Conservation (phyloP, 64 coral and sea anemone species). For the Pachyseris speciosa region DNA sequence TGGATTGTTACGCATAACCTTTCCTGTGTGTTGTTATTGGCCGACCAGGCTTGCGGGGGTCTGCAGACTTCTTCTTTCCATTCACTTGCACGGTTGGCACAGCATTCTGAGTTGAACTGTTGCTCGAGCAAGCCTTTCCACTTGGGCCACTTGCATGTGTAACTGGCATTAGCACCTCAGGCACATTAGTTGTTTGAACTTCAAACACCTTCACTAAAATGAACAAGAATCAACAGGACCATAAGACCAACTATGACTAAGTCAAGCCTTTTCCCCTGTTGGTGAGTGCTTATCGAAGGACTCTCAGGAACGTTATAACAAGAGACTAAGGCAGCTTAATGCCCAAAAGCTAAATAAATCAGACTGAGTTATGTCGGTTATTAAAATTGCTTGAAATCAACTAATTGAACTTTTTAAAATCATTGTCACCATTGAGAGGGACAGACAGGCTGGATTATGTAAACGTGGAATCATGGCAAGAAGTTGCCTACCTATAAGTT, state of each 20-base stretch:
- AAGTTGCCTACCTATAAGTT: constrained; percentile 65
- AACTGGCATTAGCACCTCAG: not conserved
- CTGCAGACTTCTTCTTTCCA: constrained; percentile 28
- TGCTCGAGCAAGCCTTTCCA: constrained; percentile 36
- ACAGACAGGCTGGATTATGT: constrained; percentile 10
- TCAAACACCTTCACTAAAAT: constrained; percentile 64
- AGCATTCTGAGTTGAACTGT: constrained; percentile 45
- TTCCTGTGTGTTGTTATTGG: constrained; percentile 77
- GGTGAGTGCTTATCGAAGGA: constrained; percentile 22
- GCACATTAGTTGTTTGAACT: constrained; percentile 32
- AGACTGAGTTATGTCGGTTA: constrained; percentile 47
- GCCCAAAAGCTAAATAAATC: constrained; percentile 45
- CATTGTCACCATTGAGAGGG: not conserved
- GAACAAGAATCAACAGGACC: constrained; percentile 43
- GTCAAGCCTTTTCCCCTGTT: constrained; percentile 36
- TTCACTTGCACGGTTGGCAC: constrained; percentile 42
- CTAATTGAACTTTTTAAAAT: not conserved
- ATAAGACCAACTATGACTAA: not conserved
- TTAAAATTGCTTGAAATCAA: constrained; percentile 31
- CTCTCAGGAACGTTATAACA: constrained; percentile 53
- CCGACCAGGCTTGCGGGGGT: constrained; percentile 40
- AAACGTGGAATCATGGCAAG: too few relatives aligned
- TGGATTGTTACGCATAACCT: constrained; percentile 41
- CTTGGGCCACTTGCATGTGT: not conserved
- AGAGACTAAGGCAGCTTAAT: constrained; percentile 42